These are phyloP conservation scores for Grammomys surdaster DNA, from an alignment of 2,113 vertebrate species.

Conservation along the genomic window DNA sequence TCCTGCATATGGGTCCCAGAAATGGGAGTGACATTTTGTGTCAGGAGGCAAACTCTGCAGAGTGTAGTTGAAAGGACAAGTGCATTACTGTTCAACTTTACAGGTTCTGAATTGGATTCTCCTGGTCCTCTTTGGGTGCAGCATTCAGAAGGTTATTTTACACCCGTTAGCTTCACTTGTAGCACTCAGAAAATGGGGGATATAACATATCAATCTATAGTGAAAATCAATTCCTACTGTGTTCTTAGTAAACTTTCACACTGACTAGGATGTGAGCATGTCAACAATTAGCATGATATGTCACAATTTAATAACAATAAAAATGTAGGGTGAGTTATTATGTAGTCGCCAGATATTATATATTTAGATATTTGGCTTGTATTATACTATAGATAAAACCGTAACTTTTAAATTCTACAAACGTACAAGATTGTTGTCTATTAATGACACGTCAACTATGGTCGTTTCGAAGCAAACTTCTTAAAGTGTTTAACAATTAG, in stretches of 20 bases:
- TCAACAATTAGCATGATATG: not conserved
- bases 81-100: not conserved
- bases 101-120: not conserved
- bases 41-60: not conserved
- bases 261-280: not conserved
- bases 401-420: not conserved
- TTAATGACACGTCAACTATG: not conserved
- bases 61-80: conserved; percentile 18
- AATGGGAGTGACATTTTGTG: conserved; percentile 1
- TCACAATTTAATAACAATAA: not conserved
- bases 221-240: conserved; percentile 21
- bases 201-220: not conserved
- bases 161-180: not conserved
- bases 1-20: not conserved
- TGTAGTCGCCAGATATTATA: not conserved
- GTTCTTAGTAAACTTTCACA: not conserved
- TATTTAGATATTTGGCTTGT: not conserved
- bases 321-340: not conserved
- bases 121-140: not conserved
- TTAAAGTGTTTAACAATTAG: not conserved
- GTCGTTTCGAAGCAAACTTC: not conserved
- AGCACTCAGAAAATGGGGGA: not conserved
- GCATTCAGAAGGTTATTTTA: not conserved
- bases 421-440: not conserved
- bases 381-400: not conserved